Percentiles rank a stretch among this genome's conserved stretches.
phyloP scores from a whole-genome alignment of 2,113 vertebrate genomes.

The Phoenicopterus ruber region DNA sequence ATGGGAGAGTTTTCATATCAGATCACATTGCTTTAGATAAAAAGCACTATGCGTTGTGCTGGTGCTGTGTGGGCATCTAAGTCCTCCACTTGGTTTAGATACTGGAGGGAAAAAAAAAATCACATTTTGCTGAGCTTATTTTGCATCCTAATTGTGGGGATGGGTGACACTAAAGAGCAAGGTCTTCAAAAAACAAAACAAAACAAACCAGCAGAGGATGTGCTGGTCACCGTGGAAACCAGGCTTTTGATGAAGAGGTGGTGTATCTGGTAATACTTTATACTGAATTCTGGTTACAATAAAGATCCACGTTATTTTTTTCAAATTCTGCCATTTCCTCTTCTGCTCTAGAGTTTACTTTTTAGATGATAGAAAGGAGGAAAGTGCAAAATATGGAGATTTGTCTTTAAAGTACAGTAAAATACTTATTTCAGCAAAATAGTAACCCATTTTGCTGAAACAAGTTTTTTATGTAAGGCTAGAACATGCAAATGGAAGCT shows the following conservation, averaged over 20 bases:
- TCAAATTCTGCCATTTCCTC: background rate
- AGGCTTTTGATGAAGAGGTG: background rate
- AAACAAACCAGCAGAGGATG: background rate
- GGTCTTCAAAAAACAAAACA: background rate
- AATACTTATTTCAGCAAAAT: background rate
- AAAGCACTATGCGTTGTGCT: background rate
- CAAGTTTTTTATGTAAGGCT: background rate
- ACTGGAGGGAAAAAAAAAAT: background rate
- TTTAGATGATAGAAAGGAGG: background rate
- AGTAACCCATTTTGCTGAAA: background rate
- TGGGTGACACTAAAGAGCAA: background rate
- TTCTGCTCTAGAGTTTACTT: background rate
- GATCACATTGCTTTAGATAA: background rate
- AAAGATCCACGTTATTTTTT: background rate
- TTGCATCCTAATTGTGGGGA: background rate
- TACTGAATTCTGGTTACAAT: background rate
- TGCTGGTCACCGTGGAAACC: conserved; percentile 22
- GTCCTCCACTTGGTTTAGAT: background rate
- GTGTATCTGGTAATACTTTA: background rate
- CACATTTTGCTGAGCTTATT: background rate
- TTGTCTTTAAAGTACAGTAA: background rate
- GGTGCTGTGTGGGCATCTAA: background rate
- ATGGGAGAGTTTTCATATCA: background rate
- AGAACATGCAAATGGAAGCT: background rate
- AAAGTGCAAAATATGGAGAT: background rate